These are phyloP conservation scores for Anabacerthia variegaticeps DNA, from an alignment of 2,797 vertebrate species.

Conservation along the genomic window DNA sequence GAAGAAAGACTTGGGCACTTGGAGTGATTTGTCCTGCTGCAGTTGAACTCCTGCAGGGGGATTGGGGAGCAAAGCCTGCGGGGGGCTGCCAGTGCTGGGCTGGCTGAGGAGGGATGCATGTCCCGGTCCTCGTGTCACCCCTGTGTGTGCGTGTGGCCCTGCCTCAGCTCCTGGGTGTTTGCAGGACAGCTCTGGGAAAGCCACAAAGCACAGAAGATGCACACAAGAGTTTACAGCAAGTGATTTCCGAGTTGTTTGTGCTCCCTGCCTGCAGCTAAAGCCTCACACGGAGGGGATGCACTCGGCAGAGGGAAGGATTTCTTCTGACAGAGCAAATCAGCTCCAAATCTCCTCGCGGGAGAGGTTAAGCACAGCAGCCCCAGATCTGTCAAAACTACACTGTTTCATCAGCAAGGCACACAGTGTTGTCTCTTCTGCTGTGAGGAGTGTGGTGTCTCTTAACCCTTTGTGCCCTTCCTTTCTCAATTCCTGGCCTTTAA, in stretches of 20 bases:
- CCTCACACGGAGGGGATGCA: neutral
- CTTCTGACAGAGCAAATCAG: slow-evolving; percentile 60
- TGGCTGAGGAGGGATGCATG: neutral
- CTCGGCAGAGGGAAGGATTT: slow-evolving; percentile 2
- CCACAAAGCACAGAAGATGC: neutral
- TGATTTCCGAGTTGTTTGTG: neutral
- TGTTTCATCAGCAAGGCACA: slow-evolving; percentile 30
- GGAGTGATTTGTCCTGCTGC: neutral
- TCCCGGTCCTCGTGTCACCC: neutral
- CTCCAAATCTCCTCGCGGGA: slow-evolving; percentile 38
- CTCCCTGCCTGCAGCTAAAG: neutral
- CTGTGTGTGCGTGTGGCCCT: neutral
- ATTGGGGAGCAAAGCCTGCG: neutral
- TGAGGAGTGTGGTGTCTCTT: slow-evolving; percentile 2
- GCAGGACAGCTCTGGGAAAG: neutral
- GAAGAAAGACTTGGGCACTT: neutral
- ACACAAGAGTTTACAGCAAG: neutral
- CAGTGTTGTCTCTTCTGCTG: neutral
- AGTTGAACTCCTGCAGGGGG: neutral
- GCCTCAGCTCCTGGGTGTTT: neutral
- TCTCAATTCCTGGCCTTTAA: neutral
- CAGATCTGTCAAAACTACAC: slow-evolving; percentile 55
- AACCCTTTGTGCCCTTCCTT: slow-evolving; percentile 5
- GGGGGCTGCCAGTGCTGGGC: neutral
- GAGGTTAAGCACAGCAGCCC: slow-evolving; percentile 62